phyloP scores from a whole-genome alignment of 1,140 invertebrate genomes.

The Zaprionus kolodkinae region DNA sequence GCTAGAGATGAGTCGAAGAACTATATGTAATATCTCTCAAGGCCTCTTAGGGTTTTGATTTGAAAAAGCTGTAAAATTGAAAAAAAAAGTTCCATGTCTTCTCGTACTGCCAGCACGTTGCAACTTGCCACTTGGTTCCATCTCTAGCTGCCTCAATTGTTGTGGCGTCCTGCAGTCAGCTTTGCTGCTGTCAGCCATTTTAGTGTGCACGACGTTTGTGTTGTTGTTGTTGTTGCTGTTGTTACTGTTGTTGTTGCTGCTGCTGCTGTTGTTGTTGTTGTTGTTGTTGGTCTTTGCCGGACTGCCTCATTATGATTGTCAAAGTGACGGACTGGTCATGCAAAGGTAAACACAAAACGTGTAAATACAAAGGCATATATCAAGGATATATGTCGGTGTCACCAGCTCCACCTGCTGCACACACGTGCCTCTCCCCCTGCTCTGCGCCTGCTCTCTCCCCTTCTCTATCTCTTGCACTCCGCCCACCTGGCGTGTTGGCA shows the following conservation, averaged over 20 bases:
- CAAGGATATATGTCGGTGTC: conserved; percentile 44
- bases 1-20: not conserved
- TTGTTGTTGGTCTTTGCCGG: conserved; percentile 48
- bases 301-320: conserved; percentile 80
- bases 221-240: conserved; percentile 18
- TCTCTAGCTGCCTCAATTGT: conserved; percentile 54
- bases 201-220: conserved; percentile 33
- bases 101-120: not conserved
- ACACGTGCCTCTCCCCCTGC: not conserved
- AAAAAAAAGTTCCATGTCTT: not conserved
- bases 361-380: conserved; percentile 74
- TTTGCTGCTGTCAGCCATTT: conserved; percentile 74
- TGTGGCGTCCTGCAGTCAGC: conserved; percentile 68
- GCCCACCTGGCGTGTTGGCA: conserved; percentile 53
- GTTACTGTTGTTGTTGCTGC: conserved; percentile 29
- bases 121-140: conserved; percentile 12
- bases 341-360: conserved; percentile 80
- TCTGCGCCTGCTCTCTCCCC: not conserved
- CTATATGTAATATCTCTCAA: too few species aligned
- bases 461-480: not conserved
- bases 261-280: conserved; percentile 24
- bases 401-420: conserved; percentile 13
- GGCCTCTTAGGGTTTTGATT: too few species aligned
- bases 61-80: not conserved
- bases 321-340: conserved; percentile 81